A percentile compares a stretch with the other conserved stretches of the same genome.
These are phyloP conservation scores for Morpho deidamia DNA, from an alignment of 2,888 invertebrate species.

Conservation along the genomic window DNA sequence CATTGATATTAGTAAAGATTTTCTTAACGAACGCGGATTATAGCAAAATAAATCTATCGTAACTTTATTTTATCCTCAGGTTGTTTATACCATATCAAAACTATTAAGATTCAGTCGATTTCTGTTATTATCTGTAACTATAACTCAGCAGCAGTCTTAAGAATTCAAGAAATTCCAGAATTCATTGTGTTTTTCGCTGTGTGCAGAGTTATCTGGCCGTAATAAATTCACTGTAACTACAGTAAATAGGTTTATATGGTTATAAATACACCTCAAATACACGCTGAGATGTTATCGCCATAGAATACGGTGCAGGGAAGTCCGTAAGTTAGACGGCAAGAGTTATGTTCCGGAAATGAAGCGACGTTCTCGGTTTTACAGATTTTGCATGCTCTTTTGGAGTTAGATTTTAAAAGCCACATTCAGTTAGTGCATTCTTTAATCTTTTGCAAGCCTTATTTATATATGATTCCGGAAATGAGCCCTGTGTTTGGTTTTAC, in stretches of 20 bases:
- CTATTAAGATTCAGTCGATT: constrained; percentile 14
- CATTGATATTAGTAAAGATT: no score
- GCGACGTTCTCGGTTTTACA: neutral
- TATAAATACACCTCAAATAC: constrained; percentile 22
- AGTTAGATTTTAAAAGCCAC: neutral
- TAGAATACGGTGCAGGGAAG: constrained; percentile 5
- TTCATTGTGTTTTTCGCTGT: constrained; percentile 13
- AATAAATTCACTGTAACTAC: constrained; percentile 20
- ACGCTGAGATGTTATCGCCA: constrained; percentile 7
- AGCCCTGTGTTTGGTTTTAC: no score
- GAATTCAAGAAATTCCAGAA: constrained; percentile 13
- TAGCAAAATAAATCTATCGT: no score
- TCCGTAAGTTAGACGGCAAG: neutral
- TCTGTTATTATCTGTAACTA: constrained; percentile 8
- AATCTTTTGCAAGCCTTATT: no score
- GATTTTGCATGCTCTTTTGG: neutral
- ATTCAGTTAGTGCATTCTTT: neutral
- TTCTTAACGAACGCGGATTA: no score
- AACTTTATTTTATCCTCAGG: no score
- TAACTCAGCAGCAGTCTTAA: constrained; percentile 1
- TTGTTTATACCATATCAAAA: neutral
- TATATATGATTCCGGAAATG: no score
- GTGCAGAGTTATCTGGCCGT: constrained; percentile 14
- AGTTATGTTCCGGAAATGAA: neutral
- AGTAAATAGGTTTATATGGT: constrained; percentile 17